phyloP scores from a whole-genome alignment of 2,797 vertebrate genomes.

The Lycodopsis pacificus region DNA sequence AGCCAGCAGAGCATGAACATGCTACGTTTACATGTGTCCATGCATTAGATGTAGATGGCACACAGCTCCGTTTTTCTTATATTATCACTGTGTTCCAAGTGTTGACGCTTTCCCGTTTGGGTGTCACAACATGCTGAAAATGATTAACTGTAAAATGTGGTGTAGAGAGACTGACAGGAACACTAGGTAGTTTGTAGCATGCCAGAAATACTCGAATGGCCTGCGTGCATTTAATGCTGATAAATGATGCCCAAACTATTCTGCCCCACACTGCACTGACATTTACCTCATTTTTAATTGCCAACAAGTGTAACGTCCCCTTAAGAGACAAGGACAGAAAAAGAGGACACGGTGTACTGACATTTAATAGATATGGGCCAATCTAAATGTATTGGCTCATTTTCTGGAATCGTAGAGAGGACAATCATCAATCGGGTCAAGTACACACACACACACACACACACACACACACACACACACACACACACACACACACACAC shows the following conservation, averaged over 20 bases:
- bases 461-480: background rate
- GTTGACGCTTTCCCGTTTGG: constrained; percentile 9
- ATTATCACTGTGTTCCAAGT: constrained; percentile 23
- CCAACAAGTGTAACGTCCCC: constrained; percentile 43
- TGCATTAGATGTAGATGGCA: constrained; percentile 38
- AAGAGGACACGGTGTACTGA: constrained; percentile 50
- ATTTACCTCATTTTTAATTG: constrained; percentile 62
- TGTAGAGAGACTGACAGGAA: constrained; percentile 26
- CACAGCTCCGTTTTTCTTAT: constrained; percentile 18
- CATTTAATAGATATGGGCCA: constrained; percentile 51
- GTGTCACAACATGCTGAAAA: constrained; percentile 29
- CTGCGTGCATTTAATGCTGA: background rate
- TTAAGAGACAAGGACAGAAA: constrained; percentile 47
- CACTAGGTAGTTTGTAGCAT: constrained; percentile 4
- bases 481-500: background rate
- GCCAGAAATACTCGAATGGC: constrained; percentile 27
- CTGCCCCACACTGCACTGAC: constrained; percentile 33
- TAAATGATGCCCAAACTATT: constrained; percentile 25
- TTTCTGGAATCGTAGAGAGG: constrained; percentile 49
- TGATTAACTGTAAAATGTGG: constrained; percentile 29
- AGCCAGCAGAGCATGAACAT: constrained; percentile 7
- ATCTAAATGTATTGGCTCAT: constrained; percentile 55
- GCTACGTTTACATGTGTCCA: constrained; percentile 22
- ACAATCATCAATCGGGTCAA: constrained; percentile 57
- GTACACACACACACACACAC: background rate